Conservation (phyloP, 2,797 vertebrate genomes). For the Ctenopoma multispine region DNA sequence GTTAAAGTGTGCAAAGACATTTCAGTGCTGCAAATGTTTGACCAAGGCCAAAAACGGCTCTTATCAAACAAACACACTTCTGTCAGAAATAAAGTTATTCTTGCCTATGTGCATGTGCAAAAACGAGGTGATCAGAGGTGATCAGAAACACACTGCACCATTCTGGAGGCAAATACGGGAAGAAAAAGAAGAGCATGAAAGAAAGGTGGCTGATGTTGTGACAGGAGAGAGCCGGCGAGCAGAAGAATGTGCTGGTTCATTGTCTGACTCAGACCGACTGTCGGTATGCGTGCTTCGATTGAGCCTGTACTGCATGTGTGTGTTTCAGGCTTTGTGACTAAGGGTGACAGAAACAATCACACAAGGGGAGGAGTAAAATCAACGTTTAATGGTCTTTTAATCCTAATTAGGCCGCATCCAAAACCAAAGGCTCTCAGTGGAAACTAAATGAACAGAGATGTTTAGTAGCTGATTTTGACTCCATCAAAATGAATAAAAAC, state of each 20-base stretch:
- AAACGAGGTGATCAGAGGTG: slow-evolving; percentile 22
- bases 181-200: slow-evolving; percentile 13
- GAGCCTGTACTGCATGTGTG: neutral
- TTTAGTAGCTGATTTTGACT: too few species aligned
- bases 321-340: neutral
- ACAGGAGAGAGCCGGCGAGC: slow-evolving; percentile 10
- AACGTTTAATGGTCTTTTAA: slow-evolving; percentile 3
- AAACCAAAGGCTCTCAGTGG: slow-evolving; percentile 9
- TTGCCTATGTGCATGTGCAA: neutral
- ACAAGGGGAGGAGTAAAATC: neutral
- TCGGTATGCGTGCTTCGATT: neutral
- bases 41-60: slow-evolving; percentile 10
- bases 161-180: neutral
- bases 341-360: neutral
- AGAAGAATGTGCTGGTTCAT: slow-evolving; percentile 12
- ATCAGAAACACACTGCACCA: slow-evolving; percentile 6
- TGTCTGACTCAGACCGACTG: slow-evolving; percentile 2
- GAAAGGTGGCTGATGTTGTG: slow-evolving; percentile 11
- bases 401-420: neutral
- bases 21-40: neutral
- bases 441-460: slow-evolving; percentile 18
- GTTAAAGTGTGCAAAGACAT: neutral
- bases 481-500: too few species aligned
- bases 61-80: slow-evolving; percentile 20
- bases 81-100: neutral